Conservation (phyloP, 2,888 invertebrate genomes). For the Lepidonotus clava region DNA sequence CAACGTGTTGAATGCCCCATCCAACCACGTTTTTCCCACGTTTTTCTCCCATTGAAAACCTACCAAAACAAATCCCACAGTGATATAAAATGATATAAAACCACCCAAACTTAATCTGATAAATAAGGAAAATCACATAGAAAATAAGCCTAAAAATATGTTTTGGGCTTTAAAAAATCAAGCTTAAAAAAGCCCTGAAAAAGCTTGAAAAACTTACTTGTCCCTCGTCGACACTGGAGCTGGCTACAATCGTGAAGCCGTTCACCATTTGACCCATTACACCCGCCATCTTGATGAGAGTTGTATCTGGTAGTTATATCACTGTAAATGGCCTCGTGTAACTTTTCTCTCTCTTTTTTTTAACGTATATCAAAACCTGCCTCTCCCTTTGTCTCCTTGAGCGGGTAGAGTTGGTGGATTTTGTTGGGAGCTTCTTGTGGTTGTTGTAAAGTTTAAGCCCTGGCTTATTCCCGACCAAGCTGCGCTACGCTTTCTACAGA, state of each 20-base stretch:
- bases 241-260: neutral
- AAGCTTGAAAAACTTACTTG: conserved; percentile 26
- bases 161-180: too few relatives aligned
- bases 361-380: too few relatives aligned
- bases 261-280: conserved; percentile 41
- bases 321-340: neutral
- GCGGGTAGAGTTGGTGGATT: too few relatives aligned
- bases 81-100: neutral
- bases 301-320: neutral
- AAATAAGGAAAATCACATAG: neutral
- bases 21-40: neutral
- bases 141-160: neutral
- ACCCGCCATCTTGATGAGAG: conserved; percentile 29
- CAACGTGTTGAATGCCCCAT: neutral
- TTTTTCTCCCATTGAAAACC: neutral
- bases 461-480: too few relatives aligned
- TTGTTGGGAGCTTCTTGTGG: too few relatives aligned
- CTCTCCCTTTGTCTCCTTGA: too few relatives aligned
- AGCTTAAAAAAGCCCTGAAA: neutral
- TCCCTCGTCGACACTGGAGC: conserved; percentile 21
- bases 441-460: too few relatives aligned
- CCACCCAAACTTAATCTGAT: neutral
- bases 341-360: neutral
- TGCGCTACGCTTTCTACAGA: too few relatives aligned
- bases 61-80: neutral